Percentiles rank a stretch among this genome's conserved stretches.
Evolutionary conservation across 1,140 invertebrate genomes (phyloP).

Genomic region (Nomia melanderi): DNA sequence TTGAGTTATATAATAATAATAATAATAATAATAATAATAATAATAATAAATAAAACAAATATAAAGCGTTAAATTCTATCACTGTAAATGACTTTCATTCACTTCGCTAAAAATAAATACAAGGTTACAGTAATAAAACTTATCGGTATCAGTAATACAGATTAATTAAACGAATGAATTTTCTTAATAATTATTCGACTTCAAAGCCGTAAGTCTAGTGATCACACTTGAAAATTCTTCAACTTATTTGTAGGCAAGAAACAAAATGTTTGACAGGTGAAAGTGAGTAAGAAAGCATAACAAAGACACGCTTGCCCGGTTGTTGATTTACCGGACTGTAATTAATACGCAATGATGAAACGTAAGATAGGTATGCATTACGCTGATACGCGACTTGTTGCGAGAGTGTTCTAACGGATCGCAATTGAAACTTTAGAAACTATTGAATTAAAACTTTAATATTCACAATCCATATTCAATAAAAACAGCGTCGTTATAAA

Average conservation of each 20-base stretch:
- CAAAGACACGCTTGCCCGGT: constrained; percentile 19
- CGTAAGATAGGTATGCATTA: not conserved
- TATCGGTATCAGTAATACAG: too few species aligned
- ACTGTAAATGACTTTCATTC: too few species aligned
- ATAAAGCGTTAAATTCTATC: too few species aligned
- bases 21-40: too few species aligned
- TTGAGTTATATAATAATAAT: too few species aligned
- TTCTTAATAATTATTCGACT: too few species aligned
- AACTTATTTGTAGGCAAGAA: not conserved
- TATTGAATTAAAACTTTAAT: not conserved
- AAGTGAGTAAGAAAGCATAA: constrained; percentile 37
- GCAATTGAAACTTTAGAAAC: not conserved
- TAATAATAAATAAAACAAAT: too few species aligned
- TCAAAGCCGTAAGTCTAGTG: too few species aligned
- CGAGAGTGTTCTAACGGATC: not conserved
- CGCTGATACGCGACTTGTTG: not conserved
- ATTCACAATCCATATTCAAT: not conserved
- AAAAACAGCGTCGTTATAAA: not conserved
- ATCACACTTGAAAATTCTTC: too few species aligned
- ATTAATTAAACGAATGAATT: too few species aligned
- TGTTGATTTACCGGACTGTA: constrained; percentile 14
- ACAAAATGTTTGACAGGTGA: constrained; percentile 26
- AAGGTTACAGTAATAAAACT: too few species aligned
- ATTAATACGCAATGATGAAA: constrained; percentile 21
- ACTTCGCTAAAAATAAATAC: too few species aligned